A percentile compares a stretch with the other conserved stretches of the same genome.
Evolutionary conservation across 2,888 invertebrate genomes (phyloP).

Genomic region (Nemotelus pantherinus): DNA sequence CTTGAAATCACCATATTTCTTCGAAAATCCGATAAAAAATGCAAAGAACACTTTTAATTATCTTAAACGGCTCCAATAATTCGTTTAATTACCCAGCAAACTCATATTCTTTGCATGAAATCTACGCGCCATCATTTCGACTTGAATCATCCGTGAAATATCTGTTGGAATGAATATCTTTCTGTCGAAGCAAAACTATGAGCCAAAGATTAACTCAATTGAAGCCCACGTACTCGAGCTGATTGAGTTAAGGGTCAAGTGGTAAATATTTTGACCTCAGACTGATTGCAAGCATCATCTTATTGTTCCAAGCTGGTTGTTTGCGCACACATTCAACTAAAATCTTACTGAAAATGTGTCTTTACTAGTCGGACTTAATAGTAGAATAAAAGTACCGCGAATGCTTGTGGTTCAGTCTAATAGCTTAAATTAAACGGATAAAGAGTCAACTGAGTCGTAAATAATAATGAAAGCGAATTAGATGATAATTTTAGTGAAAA

Average conservation of each 20-base stretch:
- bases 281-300: conserved; percentile 48
- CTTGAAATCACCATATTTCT: too few species aligned
- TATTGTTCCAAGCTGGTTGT: conserved; percentile 16
- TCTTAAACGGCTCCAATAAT: too few species aligned
- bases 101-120: neutral
- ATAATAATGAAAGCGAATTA: conserved; percentile 9
- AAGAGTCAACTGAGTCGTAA: neutral
- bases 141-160: too few species aligned
- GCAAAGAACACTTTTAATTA: too few species aligned
- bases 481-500: conserved; percentile 2
- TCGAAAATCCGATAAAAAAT: too few species aligned
- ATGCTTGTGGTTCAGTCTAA: too few species aligned
- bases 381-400: too few species aligned
- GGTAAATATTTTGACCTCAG: conserved; percentile 54
- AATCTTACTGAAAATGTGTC: neutral
- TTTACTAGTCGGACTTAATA: neutral
- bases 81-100: neutral
- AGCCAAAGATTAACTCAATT: conserved; percentile 38
- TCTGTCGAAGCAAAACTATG: neutral
- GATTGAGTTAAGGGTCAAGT: conserved; percentile 63
- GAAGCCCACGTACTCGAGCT: conserved; percentile 58
- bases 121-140: too few species aligned
- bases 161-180: too few species aligned
- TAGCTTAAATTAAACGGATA: neutral
- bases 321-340: conserved; percentile 25